Base-by-base conservation (phyloP, 2,888 invertebrate species). In the Melangyna quadrimaculata region DNA sequence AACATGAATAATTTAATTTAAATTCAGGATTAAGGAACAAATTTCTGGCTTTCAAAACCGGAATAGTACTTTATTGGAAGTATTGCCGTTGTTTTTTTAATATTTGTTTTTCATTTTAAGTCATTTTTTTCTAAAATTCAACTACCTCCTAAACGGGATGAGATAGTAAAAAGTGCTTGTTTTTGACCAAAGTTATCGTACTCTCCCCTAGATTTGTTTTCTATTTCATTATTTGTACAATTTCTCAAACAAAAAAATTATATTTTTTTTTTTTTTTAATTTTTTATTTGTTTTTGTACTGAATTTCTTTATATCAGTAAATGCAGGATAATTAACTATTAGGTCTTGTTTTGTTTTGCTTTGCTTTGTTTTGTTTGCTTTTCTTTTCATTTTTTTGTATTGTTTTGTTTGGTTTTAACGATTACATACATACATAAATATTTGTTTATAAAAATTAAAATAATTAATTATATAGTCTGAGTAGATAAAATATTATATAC, bases 261-360 rank as follows among this genome's bases (percentile, higher is more conserved):
- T 1, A 9, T 1, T 40, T 35, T 65, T 17, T 57, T 55, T 63
- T 59, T 22, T 57, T 51, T 48, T 14, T 35, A 72, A 87, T 88
- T 88, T 90, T 90, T 91, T 90, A 89, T 90, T 82, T 87, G 88
- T 88, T 90, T 90, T 91, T 90, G 90, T 90, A 91, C 91, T 89
- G 91, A 91, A 91, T 88, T 70, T 89, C 89, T 91, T 92, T 91
- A 91, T 92, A 51, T 91, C 91, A 91, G 92, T 90, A 90, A 88
- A 91, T 92, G 92, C 88, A 90, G 84, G 87, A 82, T 89, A 89
- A 89, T 89, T 90, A 88, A 88, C 90, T 89, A 89, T 57, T 63
- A 45, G 77, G 69, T 81, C 67, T 80, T 63, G 80, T 77, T 75
- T 78, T 86, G 78, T 45, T 82, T 82, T 82, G 32, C n/a, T n/a